Percentiles rank a stretch among this genome's conserved stretches.
phyloP scores from a whole-genome alignment of 2,797 vertebrate species.

The Cryptoblepharus egeriae region DNA sequence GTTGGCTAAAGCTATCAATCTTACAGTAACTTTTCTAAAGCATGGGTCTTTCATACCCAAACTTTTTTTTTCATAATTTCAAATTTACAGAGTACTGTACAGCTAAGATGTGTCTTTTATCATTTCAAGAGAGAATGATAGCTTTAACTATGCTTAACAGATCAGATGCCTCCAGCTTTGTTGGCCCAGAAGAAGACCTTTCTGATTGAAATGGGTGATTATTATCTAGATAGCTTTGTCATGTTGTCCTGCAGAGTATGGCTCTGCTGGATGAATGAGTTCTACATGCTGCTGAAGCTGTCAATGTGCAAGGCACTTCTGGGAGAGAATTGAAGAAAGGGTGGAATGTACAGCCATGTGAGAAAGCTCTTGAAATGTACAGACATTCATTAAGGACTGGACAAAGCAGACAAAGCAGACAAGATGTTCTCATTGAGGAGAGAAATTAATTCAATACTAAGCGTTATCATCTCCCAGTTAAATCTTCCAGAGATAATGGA shows the following conservation, averaged over 20 bases:
- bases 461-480: not conserved
- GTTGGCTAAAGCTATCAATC: slow-evolving; percentile 1
- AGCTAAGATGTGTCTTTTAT: not conserved
- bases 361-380: slow-evolving; percentile 3
- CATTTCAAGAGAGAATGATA: slow-evolving; percentile 8
- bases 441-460: not conserved
- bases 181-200: slow-evolving; percentile 16
- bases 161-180: slow-evolving; percentile 9
- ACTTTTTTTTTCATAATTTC: slow-evolving; percentile 13
- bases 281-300: slow-evolving; percentile 24
- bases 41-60: slow-evolving; percentile 32
- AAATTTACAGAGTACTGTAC: not conserved
- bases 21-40: slow-evolving; percentile 39
- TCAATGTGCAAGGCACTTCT: slow-evolving; percentile 41
- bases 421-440: not conserved
- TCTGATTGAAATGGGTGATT: not conserved
- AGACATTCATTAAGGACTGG: slow-evolving; percentile 4
- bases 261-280: slow-evolving; percentile 16
- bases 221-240: not conserved
- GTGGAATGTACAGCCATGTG: not conserved
- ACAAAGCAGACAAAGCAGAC: not conserved
- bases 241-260: not conserved
- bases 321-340: slow-evolving; percentile 19
- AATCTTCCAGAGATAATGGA: not conserved
- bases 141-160: slow-evolving; percentile 36